Percentiles rank a stretch among this genome's conserved stretches.
These are phyloP conservation scores for Melanotaenia trifasciata DNA, from an alignment of 2,797 vertebrate species.

Conservation along the genomic window DNA sequence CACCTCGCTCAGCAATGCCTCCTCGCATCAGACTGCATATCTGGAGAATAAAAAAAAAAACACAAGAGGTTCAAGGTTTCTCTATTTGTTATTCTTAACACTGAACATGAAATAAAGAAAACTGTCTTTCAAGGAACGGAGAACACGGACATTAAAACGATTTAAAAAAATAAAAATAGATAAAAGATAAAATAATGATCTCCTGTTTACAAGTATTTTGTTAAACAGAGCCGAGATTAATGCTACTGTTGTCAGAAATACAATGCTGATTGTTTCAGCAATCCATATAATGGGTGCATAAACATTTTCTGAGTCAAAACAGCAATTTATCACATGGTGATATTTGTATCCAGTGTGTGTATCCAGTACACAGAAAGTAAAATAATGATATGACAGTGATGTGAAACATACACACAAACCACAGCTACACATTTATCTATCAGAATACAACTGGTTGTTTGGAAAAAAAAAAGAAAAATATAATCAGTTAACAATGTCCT, in stretches of 20 bases:
- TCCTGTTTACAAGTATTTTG: background rate
- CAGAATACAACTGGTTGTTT: background rate
- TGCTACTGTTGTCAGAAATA: background rate
- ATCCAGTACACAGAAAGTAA: constrained; percentile 6
- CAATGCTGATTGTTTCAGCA: background rate
- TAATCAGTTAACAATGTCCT: background rate
- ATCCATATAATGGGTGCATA: background rate
- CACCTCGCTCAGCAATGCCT: constrained; percentile 96
- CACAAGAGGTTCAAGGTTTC: background rate
- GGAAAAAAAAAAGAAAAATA: background rate
- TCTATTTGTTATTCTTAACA: background rate
- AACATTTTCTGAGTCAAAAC: constrained; percentile 12
- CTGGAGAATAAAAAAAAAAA: constrained; percentile 70
- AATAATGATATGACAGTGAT: background rate
- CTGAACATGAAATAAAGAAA: background rate
- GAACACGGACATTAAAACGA: background rate
- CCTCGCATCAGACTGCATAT: constrained; percentile 99
- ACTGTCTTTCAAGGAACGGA: background rate
- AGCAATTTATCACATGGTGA: constrained; percentile 26
- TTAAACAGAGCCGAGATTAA: background rate
- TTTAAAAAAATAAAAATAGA: background rate
- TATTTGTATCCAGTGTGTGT: constrained; percentile 1
- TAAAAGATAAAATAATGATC: background rate
- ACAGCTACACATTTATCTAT: background rate
- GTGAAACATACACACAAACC: background rate